Conservation (phyloP, 2,797 vertebrate genomes). For the Sylvia borin region DNA sequence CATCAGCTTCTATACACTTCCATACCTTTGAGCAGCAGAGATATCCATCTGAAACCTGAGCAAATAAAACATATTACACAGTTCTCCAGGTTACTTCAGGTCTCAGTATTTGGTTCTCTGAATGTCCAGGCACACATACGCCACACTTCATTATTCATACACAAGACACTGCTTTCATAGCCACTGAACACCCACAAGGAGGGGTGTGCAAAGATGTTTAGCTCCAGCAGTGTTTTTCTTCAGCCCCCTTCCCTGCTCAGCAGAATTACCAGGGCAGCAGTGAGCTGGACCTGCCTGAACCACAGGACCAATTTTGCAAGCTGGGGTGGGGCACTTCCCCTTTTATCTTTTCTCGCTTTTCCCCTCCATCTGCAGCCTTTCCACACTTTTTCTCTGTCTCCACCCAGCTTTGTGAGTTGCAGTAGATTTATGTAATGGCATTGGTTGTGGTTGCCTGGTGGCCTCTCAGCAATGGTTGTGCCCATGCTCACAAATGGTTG, state of each 20-base stretch:
- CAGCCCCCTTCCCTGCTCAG: neutral
- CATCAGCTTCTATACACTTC: neutral
- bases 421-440: conserved; percentile 45
- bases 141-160: neutral
- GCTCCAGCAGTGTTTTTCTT: neutral
- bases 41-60: neutral
- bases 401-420: conserved; percentile 32
- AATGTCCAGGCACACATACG: neutral
- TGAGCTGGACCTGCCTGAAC: neutral
- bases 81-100: neutral
- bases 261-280: neutral
- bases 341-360: conserved; percentile 36
- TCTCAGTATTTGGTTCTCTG: neutral
- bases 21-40: neutral
- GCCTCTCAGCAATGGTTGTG: neutral
- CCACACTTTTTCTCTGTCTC: conserved; percentile 21
- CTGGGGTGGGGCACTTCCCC: conserved; percentile 60
- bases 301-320: conserved; percentile 36
- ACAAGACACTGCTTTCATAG: neutral
- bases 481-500: neutral
- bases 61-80: neutral
- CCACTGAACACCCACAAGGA: neutral
- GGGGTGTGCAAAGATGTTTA: neutral
- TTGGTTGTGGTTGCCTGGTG: conserved; percentile 19
- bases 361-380: neutral